Conservation (phyloP, 2,113 vertebrate species). For the Saccopteryx bilineata region DNA sequence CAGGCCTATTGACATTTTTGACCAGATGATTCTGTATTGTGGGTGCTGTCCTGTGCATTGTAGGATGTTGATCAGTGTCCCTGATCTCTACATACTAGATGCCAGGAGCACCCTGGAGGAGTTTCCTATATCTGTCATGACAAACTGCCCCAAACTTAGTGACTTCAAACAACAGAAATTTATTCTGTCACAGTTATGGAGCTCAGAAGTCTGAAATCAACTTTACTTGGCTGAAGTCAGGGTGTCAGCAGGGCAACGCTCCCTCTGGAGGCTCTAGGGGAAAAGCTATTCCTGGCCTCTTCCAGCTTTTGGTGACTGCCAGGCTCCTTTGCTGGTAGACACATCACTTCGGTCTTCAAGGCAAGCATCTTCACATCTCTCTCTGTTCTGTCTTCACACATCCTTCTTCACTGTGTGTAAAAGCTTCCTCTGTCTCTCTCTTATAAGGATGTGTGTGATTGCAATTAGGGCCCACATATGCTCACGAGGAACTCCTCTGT, state of each 20-base stretch:
- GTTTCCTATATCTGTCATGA: background rate
- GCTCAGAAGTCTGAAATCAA: background rate
- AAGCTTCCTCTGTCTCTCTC: background rate
- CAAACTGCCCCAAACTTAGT: background rate
- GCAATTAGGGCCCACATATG: background rate
- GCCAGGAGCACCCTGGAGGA: background rate
- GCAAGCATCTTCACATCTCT: background rate
- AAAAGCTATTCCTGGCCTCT: background rate
- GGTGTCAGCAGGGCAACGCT: background rate
- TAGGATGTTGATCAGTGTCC: background rate
- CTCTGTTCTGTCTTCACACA: background rate
- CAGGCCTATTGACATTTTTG: background rate
- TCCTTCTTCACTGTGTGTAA: background rate
- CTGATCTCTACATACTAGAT: background rate
- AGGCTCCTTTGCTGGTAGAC: background rate
- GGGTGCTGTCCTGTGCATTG: background rate
- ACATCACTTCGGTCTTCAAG: background rate
- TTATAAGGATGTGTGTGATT: background rate
- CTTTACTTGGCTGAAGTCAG: background rate
- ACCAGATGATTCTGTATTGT: background rate
- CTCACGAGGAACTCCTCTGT: no score
- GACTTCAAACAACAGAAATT: background rate
- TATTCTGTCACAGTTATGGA: background rate
- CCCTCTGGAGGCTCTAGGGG: background rate
- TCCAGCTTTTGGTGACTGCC: background rate